Evolutionary conservation across 2,888 invertebrate species (phyloP).

Genomic region (Myopa tessellatipennis): DNA sequence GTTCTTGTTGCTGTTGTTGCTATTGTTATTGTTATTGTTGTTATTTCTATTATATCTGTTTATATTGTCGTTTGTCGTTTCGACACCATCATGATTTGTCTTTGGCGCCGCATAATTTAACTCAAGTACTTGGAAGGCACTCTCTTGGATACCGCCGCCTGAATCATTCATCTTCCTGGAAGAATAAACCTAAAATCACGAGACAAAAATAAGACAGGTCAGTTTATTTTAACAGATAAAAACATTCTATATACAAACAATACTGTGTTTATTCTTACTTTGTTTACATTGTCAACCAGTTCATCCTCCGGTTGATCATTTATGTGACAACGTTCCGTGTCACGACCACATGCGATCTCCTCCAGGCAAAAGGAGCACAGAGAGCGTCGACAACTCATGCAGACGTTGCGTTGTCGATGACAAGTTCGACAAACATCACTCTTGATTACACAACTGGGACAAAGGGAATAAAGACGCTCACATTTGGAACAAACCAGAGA

Average conservation of each 20-base stretch:
- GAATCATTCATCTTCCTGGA: no score
- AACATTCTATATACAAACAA: no score
- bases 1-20: constrained; percentile 23
- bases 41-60: not conserved
- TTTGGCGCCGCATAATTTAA: constrained; percentile 46
- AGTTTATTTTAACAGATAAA: no score
- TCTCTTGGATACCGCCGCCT: constrained; percentile 32
- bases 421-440: constrained; percentile 60
- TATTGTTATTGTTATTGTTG: not conserved
- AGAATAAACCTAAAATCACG: no score
- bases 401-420: constrained; percentile 61
- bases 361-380: constrained; percentile 63
- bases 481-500: constrained; percentile 61
- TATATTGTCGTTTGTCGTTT: not conserved
- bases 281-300: no score
- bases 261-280: no score
- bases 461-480: constrained; percentile 60
- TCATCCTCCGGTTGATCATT: constrained; percentile 50
- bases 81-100: not conserved
- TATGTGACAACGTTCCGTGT: constrained; percentile 55
- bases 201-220: no score
- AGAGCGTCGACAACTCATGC: constrained; percentile 61
- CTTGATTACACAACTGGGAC: constrained; percentile 57
- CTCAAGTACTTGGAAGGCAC: constrained; percentile 52
- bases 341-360: constrained; percentile 58